A percentile compares a stretch with the other conserved stretches of the same genome.
phyloP scores from a whole-genome alignment of 92 coral and sea anemone genomes.

The Plumapathes pennacea region DNA sequence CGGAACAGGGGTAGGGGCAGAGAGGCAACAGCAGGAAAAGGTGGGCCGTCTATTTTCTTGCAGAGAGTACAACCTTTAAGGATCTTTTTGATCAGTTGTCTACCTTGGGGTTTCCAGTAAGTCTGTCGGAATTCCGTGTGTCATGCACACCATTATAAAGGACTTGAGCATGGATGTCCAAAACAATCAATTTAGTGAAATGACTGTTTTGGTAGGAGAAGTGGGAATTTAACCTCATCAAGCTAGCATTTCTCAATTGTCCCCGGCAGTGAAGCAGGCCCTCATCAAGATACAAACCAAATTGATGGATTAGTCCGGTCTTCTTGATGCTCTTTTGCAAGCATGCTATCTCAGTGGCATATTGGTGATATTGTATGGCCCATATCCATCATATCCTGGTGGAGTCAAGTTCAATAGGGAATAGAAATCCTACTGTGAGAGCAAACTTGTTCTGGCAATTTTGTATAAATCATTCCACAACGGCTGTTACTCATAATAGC shows the following conservation, averaged over 20 bases:
- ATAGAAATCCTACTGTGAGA: neutral
- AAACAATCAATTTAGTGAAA: constrained; percentile 17
- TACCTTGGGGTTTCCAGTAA: constrained; percentile 57
- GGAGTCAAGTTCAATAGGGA: neutral
- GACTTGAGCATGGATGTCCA: constrained; percentile 11
- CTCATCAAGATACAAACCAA: constrained; percentile 19
- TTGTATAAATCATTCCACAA: neutral
- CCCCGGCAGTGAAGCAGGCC: constrained; percentile 10
- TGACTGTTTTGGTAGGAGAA: constrained; percentile 24
- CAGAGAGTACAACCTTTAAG: constrained; percentile 46
- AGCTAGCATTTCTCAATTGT: constrained; percentile 1
- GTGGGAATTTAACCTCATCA: constrained; percentile 11
- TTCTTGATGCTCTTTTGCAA: constrained; percentile 3
- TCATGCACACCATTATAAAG: constrained; percentile 45
- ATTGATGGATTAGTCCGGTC: constrained; percentile 10
- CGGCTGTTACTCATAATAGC: constrained; percentile 4
- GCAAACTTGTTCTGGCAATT: neutral
- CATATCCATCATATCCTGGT: constrained; percentile 1
- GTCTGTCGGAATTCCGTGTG: constrained; percentile 51
- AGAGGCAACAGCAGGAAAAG: constrained; percentile 26
- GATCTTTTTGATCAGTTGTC: constrained; percentile 39
- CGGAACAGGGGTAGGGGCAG: constrained; percentile 44
- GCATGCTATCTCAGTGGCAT: constrained; percentile 3
- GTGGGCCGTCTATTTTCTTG: constrained; percentile 33
- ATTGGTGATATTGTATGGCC: constrained; percentile 5